These are phyloP conservation scores for Caenorhabditis afra DNA, from an alignment of 2,888 invertebrate genomes.

Conservation along the genomic window DNA sequence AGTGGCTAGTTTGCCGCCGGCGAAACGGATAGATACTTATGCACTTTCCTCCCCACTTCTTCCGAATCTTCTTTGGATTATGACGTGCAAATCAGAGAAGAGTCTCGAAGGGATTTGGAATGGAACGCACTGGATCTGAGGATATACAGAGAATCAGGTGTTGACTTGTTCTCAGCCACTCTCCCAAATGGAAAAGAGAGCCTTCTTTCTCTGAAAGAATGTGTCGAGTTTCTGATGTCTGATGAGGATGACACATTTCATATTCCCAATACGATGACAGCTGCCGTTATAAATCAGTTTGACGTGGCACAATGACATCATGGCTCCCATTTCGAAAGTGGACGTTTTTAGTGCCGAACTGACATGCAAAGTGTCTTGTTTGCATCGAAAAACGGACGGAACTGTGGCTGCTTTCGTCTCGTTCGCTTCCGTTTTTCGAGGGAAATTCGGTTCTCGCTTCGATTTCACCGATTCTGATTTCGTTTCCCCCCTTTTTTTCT, in stretches of 20 bases:
- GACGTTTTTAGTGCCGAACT: slow-evolving; percentile 4
- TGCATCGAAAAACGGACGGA: slow-evolving; percentile 2
- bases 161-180: too few species aligned
- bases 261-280: too few species aligned
- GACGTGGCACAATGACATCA: slow-evolving; percentile 1
- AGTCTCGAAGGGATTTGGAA: too few species aligned
- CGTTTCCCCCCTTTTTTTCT: neutral
- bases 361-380: slow-evolving; percentile 27
- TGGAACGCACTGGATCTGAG: too few species aligned
- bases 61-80: neutral
- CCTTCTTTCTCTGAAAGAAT: too few species aligned
- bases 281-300: neutral
- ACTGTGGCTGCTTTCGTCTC: neutral
- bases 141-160: too few species aligned
- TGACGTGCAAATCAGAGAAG: too few species aligned
- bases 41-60: neutral
- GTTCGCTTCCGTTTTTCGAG: neutral
- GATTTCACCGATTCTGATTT: neutral
- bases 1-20: slow-evolving; percentile 49
- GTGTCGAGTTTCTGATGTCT: too few species aligned
- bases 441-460: neutral
- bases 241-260: too few species aligned
- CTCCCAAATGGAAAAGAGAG: too few species aligned
- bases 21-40: slow-evolving; percentile 24
- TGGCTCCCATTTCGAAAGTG: neutral